Base-by-base conservation (phyloP, 2,113 vertebrate species). In the Aldabrachelys gigantea region DNA sequence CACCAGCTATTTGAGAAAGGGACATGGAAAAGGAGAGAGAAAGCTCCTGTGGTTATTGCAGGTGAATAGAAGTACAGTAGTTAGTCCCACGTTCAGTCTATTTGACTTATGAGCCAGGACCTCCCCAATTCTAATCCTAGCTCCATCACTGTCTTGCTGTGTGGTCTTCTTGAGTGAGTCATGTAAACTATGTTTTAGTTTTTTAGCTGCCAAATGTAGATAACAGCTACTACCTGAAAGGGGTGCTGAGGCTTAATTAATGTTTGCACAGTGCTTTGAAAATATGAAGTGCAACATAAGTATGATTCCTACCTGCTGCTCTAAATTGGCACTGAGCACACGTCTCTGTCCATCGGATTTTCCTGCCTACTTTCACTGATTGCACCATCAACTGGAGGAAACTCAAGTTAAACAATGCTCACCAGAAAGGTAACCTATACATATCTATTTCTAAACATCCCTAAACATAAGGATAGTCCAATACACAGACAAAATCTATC, bases 201-300 rank as follows among this genome's bases (percentile, higher is more conserved):
- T 17, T n/a, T 35, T 13, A 49, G 47, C 50, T 90, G 82, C 41
- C 5, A 47, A 49, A 88, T 81, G 29, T 79, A 88, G 90, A 89
- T 59, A 82, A 69, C 47, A 69, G 25, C 91, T 93, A 96, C 75
- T 91, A 41, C 82, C 93, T 95, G 44, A 79, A 54, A 95, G 85
- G 89, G 54, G 44, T 72, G 14, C 56, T 94, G 81, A 91, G 56
- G 57, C 75, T 88, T 93, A 90, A 95, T 93, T 86, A 53, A 41
- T 92, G 81, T 95, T 96, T 96, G 91, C 69, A 5, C 53, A 84
- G 87, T 54, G 54, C 86, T 97, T 52, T 14, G 84, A 2, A 59
- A 9, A 5, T 47, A 24, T 50, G 50, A 93, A 95, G 84, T 27
- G 80, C 80, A 44, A 27, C 1, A 9, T 80, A 92, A 89, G 81